Evolutionary conservation across 2,113 vertebrate species (phyloP).

Genomic region (Danio rerio): DNA sequence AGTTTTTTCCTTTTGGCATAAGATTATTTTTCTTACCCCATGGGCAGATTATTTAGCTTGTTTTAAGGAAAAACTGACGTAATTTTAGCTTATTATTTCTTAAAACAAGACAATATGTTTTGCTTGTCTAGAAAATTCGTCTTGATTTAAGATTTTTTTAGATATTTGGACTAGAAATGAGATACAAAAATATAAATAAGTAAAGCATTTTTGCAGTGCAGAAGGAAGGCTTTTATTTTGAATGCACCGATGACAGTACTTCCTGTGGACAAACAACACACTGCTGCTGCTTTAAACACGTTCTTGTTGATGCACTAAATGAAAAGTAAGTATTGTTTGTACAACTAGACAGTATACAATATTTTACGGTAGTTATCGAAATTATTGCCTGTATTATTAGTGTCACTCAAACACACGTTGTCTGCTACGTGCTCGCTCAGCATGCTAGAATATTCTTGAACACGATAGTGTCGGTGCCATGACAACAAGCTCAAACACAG

Average conservation of each 20-base stretch:
- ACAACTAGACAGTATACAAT: not conserved
- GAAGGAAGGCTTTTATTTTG: too few species aligned
- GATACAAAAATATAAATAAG: too few species aligned
- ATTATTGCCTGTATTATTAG: not conserved
- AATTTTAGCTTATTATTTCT: too few species aligned
- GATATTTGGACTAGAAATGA: too few species aligned
- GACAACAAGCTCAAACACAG: conserved; percentile 40
- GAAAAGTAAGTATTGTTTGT: not conserved
- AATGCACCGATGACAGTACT: not conserved
- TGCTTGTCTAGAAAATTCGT: too few species aligned
- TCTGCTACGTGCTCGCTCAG: not conserved
- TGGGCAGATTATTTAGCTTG: too few species aligned
- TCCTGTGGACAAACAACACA: not conserved
- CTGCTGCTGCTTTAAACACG: not conserved
- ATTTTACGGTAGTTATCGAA: not conserved
- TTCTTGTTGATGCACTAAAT: not conserved
- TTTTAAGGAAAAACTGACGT: too few species aligned
- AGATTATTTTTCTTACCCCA: too few species aligned
- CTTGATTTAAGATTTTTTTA: too few species aligned
- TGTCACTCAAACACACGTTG: not conserved
- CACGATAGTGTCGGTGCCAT: conserved; percentile 27
- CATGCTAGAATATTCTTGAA: conserved; percentile 32
- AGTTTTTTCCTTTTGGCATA: too few species aligned
- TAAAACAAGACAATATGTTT: too few species aligned
- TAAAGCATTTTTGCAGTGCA: too few species aligned